Conservation (phyloP, 1,140 invertebrate genomes). For the Drosophila athabasca region DNA sequence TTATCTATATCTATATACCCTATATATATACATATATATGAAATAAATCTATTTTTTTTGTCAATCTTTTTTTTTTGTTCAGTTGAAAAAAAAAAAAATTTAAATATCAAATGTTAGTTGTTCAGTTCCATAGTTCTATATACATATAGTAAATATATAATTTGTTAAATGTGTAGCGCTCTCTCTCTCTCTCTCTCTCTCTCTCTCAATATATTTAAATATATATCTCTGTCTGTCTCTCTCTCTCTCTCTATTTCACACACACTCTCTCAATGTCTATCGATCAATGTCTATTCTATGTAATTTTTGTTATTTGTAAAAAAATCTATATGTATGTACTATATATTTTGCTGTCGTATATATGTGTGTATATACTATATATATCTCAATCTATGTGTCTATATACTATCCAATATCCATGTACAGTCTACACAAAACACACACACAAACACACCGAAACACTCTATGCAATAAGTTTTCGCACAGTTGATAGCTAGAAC, state of each 20-base stretch:
- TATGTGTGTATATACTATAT: slow-evolving; percentile 21
- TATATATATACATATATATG: slow-evolving; percentile 37
- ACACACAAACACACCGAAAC: slow-evolving; percentile 26
- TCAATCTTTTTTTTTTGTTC: slow-evolving; percentile 34
- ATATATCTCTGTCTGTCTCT: slow-evolving; percentile 35
- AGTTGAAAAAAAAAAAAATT: slow-evolving; percentile 22
- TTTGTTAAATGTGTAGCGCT: slow-evolving; percentile 54
- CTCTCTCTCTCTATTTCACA: slow-evolving; percentile 14
- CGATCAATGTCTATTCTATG: slow-evolving; percentile 46
- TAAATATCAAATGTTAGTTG: slow-evolving; percentile 35
- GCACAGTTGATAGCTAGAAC: slow-evolving; percentile 39
- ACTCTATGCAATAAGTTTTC: slow-evolving; percentile 61
- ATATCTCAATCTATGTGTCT: slow-evolving; percentile 27
- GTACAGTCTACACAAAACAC: slow-evolving; percentile 8
- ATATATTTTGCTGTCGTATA: slow-evolving; percentile 40
- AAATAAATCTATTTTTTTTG: slow-evolving; percentile 25
- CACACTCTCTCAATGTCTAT: slow-evolving; percentile 40
- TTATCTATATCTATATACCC: slow-evolving; percentile 38
- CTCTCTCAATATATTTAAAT: background rate
- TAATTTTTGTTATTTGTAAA: slow-evolving; percentile 37
- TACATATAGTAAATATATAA: slow-evolving; percentile 23
- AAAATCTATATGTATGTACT: slow-evolving; percentile 37
- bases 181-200: slow-evolving; percentile 40
- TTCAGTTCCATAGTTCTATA: slow-evolving; percentile 43
- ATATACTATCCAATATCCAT: slow-evolving; percentile 24